Evolutionary conservation across 2,888 invertebrate species (phyloP).

Genomic region (Leucophenga montana): DNA sequence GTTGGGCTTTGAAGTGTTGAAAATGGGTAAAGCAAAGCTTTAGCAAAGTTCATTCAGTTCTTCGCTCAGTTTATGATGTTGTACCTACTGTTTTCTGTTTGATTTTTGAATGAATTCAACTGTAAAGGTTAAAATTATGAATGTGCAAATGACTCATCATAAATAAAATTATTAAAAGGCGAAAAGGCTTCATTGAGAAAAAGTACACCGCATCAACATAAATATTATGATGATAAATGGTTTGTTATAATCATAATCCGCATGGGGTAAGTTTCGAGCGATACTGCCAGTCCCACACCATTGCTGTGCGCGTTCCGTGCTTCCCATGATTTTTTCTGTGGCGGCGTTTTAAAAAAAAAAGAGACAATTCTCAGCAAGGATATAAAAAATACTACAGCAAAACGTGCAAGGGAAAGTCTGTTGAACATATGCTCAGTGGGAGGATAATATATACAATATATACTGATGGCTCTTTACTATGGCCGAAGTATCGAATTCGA

Average conservation of each 20-base stretch:
- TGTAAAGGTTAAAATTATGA: conserved; percentile 71
- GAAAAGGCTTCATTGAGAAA: conserved; percentile 68
- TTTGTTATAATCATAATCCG: conserved; percentile 70
- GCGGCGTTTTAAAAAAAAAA: conserved; percentile 17
- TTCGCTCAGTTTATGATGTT: conserved; percentile 24
- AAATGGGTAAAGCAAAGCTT: not conserved
- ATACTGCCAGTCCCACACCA: not conserved
- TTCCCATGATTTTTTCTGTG: not conserved
- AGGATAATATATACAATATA: conserved; percentile 59
- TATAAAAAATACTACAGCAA: no score
- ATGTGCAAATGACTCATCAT: conserved; percentile 73
- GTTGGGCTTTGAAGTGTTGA: not conserved
- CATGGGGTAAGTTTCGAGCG: conserved; percentile 69
- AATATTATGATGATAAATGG: conserved; percentile 73
- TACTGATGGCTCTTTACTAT: conserved; percentile 57
- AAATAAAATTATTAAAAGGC: conserved; percentile 71
- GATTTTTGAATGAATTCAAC: conserved; percentile 64
- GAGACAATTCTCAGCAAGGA: conserved; percentile 4
- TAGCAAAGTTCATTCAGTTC: not conserved
- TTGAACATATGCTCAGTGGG: conserved; percentile 70
- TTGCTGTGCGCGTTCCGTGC: not conserved
- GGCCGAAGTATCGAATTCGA: conserved; percentile 1
- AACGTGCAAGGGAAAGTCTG: conserved; percentile 37
- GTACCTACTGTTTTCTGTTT: not conserved
- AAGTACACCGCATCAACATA: conserved; percentile 71